Percentiles rank a stretch among this genome's conserved stretches.
phyloP scores from a whole-genome alignment of 2,113 vertebrate species.

The Helogale parvula region DNA sequence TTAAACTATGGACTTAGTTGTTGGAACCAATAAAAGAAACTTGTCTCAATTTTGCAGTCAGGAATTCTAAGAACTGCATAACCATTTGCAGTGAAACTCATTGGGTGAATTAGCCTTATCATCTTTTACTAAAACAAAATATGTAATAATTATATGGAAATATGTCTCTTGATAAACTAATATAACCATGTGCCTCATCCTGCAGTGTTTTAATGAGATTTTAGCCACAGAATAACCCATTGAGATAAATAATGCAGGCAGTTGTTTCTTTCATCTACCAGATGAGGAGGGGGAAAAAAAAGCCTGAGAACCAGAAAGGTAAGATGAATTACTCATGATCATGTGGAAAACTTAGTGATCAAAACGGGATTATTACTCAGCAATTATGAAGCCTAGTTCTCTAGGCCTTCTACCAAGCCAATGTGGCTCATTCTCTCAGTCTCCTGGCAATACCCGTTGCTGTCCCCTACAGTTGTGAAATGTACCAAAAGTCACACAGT shows the following conservation, averaged over 20 bases:
- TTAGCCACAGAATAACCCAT: background rate
- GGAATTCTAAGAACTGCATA: background rate
- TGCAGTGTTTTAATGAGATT: slow-evolving; percentile 9
- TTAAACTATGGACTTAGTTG: slow-evolving; percentile 8
- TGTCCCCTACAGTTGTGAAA: background rate
- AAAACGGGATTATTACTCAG: background rate
- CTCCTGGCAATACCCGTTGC: background rate
- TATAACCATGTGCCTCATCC: background rate
- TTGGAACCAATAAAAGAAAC: background rate
- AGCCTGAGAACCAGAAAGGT: background rate
- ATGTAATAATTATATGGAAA: background rate
- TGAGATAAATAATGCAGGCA: background rate
- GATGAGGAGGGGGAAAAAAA: background rate
- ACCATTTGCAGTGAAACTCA: background rate
- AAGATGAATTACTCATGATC: background rate
- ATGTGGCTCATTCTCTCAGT: fast-evolving
- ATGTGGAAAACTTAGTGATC: background rate
- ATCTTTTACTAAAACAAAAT: slow-evolving; percentile 30
- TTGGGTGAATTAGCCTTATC: background rate
- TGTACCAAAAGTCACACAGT: background rate
- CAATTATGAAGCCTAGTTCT: background rate
- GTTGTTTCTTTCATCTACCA: slow-evolving; percentile 7
- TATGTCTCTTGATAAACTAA: background rate
- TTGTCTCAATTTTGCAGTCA: background rate
- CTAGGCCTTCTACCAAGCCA: background rate